Conservation (phyloP, 2,888 invertebrate genomes). For the Protophormia terraenovae region DNA sequence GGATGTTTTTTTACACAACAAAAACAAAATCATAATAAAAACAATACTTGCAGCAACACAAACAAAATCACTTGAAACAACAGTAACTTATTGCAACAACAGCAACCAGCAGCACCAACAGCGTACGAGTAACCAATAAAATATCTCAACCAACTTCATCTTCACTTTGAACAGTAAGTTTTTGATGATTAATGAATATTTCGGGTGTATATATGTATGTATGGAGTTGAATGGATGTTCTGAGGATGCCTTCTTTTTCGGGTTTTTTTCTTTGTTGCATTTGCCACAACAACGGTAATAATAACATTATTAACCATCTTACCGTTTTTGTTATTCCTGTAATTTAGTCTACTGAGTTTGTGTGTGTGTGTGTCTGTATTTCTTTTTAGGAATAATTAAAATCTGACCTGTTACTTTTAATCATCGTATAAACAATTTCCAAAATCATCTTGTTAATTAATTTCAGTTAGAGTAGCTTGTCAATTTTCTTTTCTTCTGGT, state of each 20-base stretch:
- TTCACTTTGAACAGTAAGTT: slow-evolving; percentile 1
- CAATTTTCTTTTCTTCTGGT: slow-evolving; percentile 18
- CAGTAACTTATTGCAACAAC: background rate
- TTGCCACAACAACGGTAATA: slow-evolving; percentile 9
- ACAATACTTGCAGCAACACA: background rate
- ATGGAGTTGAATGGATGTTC: background rate
- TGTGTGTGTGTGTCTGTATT: no score
- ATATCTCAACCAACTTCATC: slow-evolving; percentile 9
- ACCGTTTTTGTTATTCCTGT: background rate
- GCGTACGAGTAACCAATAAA: slow-evolving; percentile 31
- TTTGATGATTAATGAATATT: slow-evolving; percentile 63
- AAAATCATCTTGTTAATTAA: slow-evolving; percentile 71
- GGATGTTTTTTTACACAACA: slow-evolving; percentile 41
- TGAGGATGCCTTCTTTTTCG: slow-evolving; percentile 29
- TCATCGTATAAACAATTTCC: slow-evolving; percentile 48
- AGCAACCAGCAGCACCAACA: slow-evolving; percentile 1
- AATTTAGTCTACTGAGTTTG: slow-evolving; percentile 9
- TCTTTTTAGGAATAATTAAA: slow-evolving; percentile 46
- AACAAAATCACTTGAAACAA: background rate
- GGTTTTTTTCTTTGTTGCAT: background rate
- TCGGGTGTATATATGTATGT: no score
- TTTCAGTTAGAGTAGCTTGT: slow-evolving; percentile 66
- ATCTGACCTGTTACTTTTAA: slow-evolving; percentile 55
- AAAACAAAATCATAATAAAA: slow-evolving; percentile 32
- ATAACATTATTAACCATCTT: slow-evolving; percentile 45